Evolutionary conservation across 2,113 vertebrate genomes (phyloP).

Genomic region (Mus pahari): DNA sequence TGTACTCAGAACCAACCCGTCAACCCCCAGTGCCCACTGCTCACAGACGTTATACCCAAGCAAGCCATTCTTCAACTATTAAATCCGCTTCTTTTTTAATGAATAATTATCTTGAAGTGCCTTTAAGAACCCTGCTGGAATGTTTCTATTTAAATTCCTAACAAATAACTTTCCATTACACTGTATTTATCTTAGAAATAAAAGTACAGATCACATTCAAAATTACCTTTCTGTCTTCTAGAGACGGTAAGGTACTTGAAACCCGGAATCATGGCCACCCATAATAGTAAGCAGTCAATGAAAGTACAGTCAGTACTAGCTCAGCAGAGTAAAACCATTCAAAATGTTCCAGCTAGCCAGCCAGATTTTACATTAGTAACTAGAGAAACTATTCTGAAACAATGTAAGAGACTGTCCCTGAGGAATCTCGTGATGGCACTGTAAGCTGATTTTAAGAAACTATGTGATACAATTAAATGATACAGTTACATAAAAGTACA

Average conservation of each 20-base stretch:
- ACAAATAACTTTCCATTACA: constrained; percentile 6
- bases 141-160: constrained; percentile 38
- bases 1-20: constrained; percentile 32
- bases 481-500: background rate
- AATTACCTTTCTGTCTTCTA: background rate
- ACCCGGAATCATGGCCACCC: background rate
- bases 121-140: constrained; percentile 36
- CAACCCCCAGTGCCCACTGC: background rate
- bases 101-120: constrained; percentile 44
- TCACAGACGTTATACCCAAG: background rate
- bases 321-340: background rate
- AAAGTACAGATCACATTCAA: constrained; percentile 1
- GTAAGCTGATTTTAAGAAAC: constrained; percentile 38
- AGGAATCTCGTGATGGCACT: background rate
- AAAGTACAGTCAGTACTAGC: background rate
- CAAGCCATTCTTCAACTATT: constrained; percentile 33
- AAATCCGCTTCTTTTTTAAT: background rate
- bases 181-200: constrained; percentile 16
- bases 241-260: background rate
- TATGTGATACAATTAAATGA: background rate
- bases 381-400: background rate
- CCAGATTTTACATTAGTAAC: constrained; percentile 20
- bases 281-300: background rate
- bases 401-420: constrained; percentile 1
- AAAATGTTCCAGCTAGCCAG: background rate